Base-by-base conservation (phyloP, 2,113 vertebrate species). In the Hypomesus transpacificus region DNA sequence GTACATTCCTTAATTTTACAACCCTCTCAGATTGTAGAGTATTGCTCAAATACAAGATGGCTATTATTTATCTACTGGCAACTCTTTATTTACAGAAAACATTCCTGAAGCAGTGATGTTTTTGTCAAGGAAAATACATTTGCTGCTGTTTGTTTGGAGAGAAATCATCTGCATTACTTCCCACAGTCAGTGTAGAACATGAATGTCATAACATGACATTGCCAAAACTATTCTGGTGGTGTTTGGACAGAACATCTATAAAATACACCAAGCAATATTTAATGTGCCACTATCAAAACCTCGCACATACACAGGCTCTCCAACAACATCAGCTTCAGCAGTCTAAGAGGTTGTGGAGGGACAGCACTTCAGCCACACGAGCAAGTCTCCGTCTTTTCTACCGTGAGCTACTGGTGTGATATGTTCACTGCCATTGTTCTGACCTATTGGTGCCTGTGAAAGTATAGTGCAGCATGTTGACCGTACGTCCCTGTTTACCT, bases 371-470 rank as follows among this genome's bases (percentile, higher is more conserved):
- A 2, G 39, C 9, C 13, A 11, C 31, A 34, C 7, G 1, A 46
- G 7, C 7, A 46, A 46, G 39, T 13, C 39, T 39, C 39, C 13
- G 39, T 46, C 31, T 34, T 34, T 46, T 46, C 39, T 46, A 46
- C 39, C 39, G 9, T 52, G 84, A 86, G 74, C 54, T 80, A 60
- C 2, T 74, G 75, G 79, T 82, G 68, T 80, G 62, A 75, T 82
- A 66, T 64, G 63, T 73, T 85, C 88, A 89, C 85, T 89, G 87
- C 87, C 85, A 76, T 84, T 57, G 75, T 79, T 80, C 81, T 70
- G 78, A 88, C 87, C 88, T 13, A 77, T 76, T 76, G 81, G 87
- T 89, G 83, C 87, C 86, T 90, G 89, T 78, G 77, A 85, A 67
- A 73, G 73, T 77, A 68, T 74, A 71, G 20, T 78, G 71, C 28